Evolutionary conservation across 2,113 vertebrate genomes (phyloP), one percentile per base, ranked within the genome.

Genomic region (Etheostoma cragini): DNA sequence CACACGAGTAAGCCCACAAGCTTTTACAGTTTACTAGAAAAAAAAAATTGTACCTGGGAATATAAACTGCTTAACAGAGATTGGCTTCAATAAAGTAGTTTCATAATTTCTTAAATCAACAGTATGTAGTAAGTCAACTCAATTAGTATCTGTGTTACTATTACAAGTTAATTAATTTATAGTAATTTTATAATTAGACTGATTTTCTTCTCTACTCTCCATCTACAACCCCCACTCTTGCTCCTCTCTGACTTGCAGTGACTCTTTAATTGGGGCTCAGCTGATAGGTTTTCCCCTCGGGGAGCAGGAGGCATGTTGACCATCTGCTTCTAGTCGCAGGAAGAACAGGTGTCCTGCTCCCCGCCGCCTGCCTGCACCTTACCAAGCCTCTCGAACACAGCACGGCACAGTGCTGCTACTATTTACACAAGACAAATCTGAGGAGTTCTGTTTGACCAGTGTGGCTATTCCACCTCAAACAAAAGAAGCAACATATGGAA

Each of bases 241-340:
- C 70, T 49, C 53, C 69, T 26, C 74, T 47, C 69, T 84, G 83
- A 87, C 86, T 89, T 54, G 69, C 85, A 85, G 83, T 85, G 87
- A 92, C 90, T 93, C 87, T 75, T 88, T 92, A 93, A 94, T 93
- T 90, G 87, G 89, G 86, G 90, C 87, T 90, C 91, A 93, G 87
- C 90, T 93, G 90, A 90, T 85, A 88, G 85, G 80, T 72, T 84
- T 70, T 82, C 83, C 86, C 91, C 88, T 87, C 53, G 10, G 89
- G 91, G 90, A 87, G 77, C 58, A 26, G 82, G 67, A 83, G 22
- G 78, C 80, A 65, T 91, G 91, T 82, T 82, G 80, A 82, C 93
- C 93, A 94, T 94, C 93, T 94, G 93, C 93, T 90, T 72, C 26
- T 68, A 30, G 82, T 82, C 7, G 63, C 78, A 83, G 87, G 72